Percentiles rank a stretch among this genome's conserved stretches.
These are phyloP conservation scores for Stegastes partitus DNA, from an alignment of 2,113 vertebrate species.

Conservation along the genomic window DNA sequence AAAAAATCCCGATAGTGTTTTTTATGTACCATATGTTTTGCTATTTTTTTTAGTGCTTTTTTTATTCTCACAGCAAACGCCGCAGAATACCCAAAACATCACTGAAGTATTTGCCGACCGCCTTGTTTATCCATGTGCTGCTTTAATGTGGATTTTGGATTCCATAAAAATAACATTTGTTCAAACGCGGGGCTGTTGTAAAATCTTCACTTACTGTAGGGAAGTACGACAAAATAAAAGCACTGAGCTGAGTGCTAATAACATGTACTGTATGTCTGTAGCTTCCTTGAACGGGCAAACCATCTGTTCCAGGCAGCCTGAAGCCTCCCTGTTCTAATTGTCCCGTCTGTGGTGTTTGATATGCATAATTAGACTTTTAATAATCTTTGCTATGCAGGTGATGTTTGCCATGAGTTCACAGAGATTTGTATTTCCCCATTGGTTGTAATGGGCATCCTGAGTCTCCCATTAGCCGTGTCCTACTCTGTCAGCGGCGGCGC, in stretches of 20 bases:
- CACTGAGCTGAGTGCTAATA: constrained; percentile 55
- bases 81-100: neutral
- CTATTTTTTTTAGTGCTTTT: neutral
- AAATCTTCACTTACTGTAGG: neutral
- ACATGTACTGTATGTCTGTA: constrained; percentile 53
- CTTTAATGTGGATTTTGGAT: constrained; percentile 15
- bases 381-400: constrained; percentile 80
- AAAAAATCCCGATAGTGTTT: neutral
- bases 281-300: constrained; percentile 65
- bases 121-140: neutral
- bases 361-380: constrained; percentile 84
- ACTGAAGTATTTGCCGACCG: neutral
- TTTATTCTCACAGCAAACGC: neutral
- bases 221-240: constrained; percentile 1
- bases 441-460: constrained; percentile 35
- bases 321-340: constrained; percentile 73
- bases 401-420: constrained; percentile 70
- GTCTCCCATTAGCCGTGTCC: constrained; percentile 9
- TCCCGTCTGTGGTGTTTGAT: constrained; percentile 80
- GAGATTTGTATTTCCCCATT: constrained; percentile 32
- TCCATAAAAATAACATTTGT: constrained; percentile 39
- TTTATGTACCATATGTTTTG: neutral
- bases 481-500: neutral
- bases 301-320: constrained; percentile 78
- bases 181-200: neutral